Conservation (phyloP, 2,888 invertebrate genomes). For the Thecophora atra region DNA sequence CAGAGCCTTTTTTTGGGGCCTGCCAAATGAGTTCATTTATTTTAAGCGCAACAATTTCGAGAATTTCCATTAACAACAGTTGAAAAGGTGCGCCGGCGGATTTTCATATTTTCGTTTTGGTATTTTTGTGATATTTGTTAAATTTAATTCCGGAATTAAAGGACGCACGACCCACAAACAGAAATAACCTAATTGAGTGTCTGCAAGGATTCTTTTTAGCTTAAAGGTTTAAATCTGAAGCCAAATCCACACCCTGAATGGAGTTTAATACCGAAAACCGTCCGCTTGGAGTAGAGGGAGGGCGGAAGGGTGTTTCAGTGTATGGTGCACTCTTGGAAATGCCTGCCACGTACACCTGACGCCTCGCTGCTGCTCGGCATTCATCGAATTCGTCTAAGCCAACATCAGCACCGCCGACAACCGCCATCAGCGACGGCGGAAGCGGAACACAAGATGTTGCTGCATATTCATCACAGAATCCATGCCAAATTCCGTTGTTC, state of each 20-base stretch:
- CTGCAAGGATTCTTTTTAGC: background rate
- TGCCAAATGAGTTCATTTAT: conserved; percentile 34
- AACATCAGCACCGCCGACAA: background rate
- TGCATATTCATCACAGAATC: conserved; percentile 4
- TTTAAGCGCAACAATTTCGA: conserved; percentile 52
- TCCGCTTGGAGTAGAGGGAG: background rate
- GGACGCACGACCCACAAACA: too few relatives aligned
- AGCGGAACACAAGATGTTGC: background rate
- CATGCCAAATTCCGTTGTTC: background rate
- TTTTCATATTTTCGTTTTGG: background rate
- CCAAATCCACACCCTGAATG: background rate
- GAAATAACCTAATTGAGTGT: background rate
- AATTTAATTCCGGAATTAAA: too few relatives aligned
- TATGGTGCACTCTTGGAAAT: background rate
- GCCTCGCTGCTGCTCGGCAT: conserved; percentile 23
- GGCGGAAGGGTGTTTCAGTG: conserved; percentile 1
- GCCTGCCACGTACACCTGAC: conserved; percentile 26
- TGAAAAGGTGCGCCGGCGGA: background rate
- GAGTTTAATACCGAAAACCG: background rate
- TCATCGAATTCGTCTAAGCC: conserved; percentile 13
- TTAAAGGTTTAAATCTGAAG: background rate
- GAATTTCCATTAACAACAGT: conserved; percentile 60
- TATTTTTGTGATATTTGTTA: background rate
- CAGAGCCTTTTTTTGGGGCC: conserved; percentile 11
- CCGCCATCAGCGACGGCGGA: too few relatives aligned